A percentile compares a stretch with the other conserved stretches of the same genome.
Conservation (phyloP, 2,113 vertebrate genomes). For the Peromyscus polionotus region DNA sequence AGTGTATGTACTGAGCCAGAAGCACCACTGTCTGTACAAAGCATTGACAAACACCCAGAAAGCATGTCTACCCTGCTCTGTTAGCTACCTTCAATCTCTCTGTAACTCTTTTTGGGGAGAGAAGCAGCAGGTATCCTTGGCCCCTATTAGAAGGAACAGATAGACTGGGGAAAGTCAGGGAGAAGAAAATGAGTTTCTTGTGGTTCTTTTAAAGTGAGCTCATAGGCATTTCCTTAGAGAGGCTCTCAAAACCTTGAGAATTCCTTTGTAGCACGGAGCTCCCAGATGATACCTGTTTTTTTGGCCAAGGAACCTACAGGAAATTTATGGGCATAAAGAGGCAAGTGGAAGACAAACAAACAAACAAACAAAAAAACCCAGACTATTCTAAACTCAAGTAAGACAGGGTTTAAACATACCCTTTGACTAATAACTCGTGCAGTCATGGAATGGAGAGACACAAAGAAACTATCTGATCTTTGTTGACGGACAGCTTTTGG, state of each 20-base stretch:
- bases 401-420: constrained; percentile 64
- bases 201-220: background rate
- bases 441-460: constrained; percentile 42
- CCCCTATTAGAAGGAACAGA: constrained; percentile 71
- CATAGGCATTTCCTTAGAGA: constrained; percentile 91
- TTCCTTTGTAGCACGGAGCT: constrained; percentile 87
- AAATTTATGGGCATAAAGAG: constrained; percentile 65
- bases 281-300: constrained; percentile 86
- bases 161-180: constrained; percentile 55
- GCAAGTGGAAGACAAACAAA: constrained; percentile 83
- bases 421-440: constrained; percentile 1
- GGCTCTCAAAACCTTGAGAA: constrained; percentile 88
- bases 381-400: constrained; percentile 85
- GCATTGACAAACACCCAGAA: constrained; percentile 6
- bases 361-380: background rate
- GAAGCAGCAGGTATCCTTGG: constrained; percentile 1
- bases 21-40: background rate
- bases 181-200: background rate
- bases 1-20: background rate
- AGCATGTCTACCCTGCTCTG: background rate
- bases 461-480: constrained; percentile 56
- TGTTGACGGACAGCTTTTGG: constrained; percentile 7
- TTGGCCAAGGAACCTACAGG: constrained; percentile 87
- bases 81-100: background rate
- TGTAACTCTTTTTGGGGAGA: background rate